Evolutionary conservation across 2,113 vertebrate species (phyloP), one percentile per base, ranked within the genome.

Genomic region (Gymnobelideus leadbeateri): DNA sequence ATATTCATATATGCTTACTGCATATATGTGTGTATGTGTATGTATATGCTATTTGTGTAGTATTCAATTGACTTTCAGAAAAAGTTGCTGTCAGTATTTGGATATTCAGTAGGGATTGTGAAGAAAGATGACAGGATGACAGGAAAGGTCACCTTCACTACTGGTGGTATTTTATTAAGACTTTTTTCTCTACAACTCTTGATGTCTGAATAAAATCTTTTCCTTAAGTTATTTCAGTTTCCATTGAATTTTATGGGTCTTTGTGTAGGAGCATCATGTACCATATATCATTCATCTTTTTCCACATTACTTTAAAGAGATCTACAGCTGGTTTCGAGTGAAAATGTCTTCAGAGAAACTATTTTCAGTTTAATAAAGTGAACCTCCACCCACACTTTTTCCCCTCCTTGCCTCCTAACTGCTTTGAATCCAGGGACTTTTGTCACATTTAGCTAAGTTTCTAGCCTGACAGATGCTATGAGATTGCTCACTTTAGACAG

Each of bases 331-430:
- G 2, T 84, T 84, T 84, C 6, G 21, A 84, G 68, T 23, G n/a
- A 84, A 84, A 43, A 84, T 84, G 68, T 93, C 55, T 92, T 91
- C 94, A 95, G 51, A 93, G 54, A 52, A 54, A 37, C 51, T 51
- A 91, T 55, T 92, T 28, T 91, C 49, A 94, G 50, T 68, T 0
- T 92, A 92, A 51, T 26, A 57, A 43, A 52, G 3, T 89, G 89
- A 37, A 8, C 94, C 95, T 91, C 46, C 77, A 11, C 97, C 24
- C 7, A 0, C 0, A 53, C 31, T 68, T 95, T 93, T 97, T 26
- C 91, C 77, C 51, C n/a, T 94, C 8, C 54, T 84, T 96, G 90
- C 14, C 91, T 96, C 89, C 49, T 37, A 50, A 91, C 94, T 92
- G 19, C 23, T 95, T 97, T 49, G 9, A 16, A 37, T 93, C 96